phyloP scores from a whole-genome alignment of 2,888 invertebrate genomes.

The Heliconius hortense region DNA sequence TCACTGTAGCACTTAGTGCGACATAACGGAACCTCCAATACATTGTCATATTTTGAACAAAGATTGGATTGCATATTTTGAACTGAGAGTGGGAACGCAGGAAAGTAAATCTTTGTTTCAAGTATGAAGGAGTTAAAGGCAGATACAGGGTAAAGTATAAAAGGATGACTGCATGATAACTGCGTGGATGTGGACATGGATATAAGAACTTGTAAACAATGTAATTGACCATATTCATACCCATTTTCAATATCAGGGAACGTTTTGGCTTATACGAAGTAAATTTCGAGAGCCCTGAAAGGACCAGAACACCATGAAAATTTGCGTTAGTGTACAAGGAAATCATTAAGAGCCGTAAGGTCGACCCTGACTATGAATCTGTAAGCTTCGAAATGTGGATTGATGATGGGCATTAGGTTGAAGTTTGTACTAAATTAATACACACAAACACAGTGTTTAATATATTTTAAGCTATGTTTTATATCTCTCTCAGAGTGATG shows the following conservation, averaged over 20 bases:
- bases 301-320: slow-evolving; percentile 83
- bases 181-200: too few relatives aligned
- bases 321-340: slow-evolving; percentile 82
- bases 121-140: too few relatives aligned
- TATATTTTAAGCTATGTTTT: neutral
- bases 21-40: too few relatives aligned
- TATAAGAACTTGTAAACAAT: too few relatives aligned
- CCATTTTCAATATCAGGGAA: slow-evolving; percentile 76
- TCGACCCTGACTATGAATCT: slow-evolving; percentile 60
- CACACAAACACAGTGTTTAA: neutral
- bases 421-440: neutral
- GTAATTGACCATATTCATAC: neutral
- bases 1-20: too few relatives aligned
- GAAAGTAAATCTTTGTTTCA: too few relatives aligned
- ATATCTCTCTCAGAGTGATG: too few relatives aligned
- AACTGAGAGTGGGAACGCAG: too few relatives aligned
- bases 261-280: slow-evolving; percentile 86
- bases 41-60: too few relatives aligned
- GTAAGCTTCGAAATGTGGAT: slow-evolving; percentile 59
- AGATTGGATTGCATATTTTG: too few relatives aligned
- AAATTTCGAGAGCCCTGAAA: slow-evolving; percentile 83
- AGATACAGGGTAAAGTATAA: too few relatives aligned
- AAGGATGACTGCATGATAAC: too few relatives aligned
- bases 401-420: slow-evolving; percentile 33
- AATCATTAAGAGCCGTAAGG: slow-evolving; percentile 68